Evolutionary conservation across 2,113 vertebrate genomes (phyloP), one percentile per base, ranked within the genome.

Genomic region (Muntiacus reevesi): DNA sequence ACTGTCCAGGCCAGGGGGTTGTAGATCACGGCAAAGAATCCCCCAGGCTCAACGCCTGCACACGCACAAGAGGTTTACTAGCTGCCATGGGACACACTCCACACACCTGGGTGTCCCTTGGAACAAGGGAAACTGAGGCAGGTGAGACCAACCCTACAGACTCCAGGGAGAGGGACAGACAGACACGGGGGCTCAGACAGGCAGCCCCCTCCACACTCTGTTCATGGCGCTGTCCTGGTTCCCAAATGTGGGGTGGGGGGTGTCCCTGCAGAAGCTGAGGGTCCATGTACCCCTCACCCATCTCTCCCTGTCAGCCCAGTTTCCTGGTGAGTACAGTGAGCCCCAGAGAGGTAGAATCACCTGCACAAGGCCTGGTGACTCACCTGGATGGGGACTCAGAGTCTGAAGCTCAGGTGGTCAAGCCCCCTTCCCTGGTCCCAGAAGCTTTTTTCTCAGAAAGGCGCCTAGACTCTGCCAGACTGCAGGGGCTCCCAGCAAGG

Each of bases 1-100:
- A 99, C 93, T 52, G 99, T 99, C 99, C 99, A 99, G 0, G 99
- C 99, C 97, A 99, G 98, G 0, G 99, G 99, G 98, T 99, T 99
- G 98, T 99, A 99, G 43, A 99, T 97, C 6, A 99, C 97, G 40
- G 99, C 94, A 1, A 99, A 98, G 95, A 99, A 94, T 28, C 92
- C 90, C 47, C n/a, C 13, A 9, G 92, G 47, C 10, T 16, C 45
- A 15, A n/a, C 2, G 30, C 59, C 94, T 94, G 43, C 40, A 60
- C 40, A 62, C 11, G 9, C 30, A 79, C 76, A 74, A 23, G 11
- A n/a, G 57, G 43, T 3, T 6, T 64, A 30, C 19, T 76, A 3
- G 47, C 4, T 43, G n/a, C 47, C n/a, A 2, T 40, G 6, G 11
- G 52, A 36, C 19, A 52, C 43, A 74, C 7, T 19, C 1, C 3